Percentiles rank a stretch among this genome's conserved stretches.
phyloP scores from a whole-genome alignment of 2,113 vertebrate genomes.

The Protomyctophum bolini region DNA sequence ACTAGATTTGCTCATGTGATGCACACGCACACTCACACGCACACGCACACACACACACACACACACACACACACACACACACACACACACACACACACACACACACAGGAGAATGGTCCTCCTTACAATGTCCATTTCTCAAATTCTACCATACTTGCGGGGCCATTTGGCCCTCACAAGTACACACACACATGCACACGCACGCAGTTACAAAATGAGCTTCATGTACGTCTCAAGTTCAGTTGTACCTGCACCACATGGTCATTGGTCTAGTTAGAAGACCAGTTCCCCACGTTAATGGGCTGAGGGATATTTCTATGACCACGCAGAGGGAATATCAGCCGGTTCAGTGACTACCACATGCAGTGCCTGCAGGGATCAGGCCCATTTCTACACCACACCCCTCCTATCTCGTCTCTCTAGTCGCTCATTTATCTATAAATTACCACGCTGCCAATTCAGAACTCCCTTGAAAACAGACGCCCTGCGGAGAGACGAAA shows the following conservation, averaged over 20 bases:
- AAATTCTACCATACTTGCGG: background rate
- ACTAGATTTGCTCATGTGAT: constrained; percentile 9
- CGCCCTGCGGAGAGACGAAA: background rate
- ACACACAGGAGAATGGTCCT: background rate
- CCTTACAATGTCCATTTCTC: too few relatives aligned
- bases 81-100: background rate
- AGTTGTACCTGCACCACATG: constrained; percentile 31
- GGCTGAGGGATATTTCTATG: constrained; percentile 24
- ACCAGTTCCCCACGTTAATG: constrained; percentile 30
- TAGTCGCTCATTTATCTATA: constrained; percentile 58
- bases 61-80: constrained; percentile 3
- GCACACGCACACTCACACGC: constrained; percentile 12
- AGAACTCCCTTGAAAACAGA: constrained; percentile 56
- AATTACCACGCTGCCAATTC: constrained; percentile 64
- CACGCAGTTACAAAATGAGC: constrained; percentile 34
- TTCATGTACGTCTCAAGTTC: constrained; percentile 27
- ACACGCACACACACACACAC: background rate
- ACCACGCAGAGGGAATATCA: constrained; percentile 62
- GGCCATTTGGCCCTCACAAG: background rate
- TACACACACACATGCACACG: constrained; percentile 4
- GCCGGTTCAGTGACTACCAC: constrained; percentile 61
- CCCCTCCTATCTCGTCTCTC: constrained; percentile 47
- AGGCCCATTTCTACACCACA: constrained; percentile 54
- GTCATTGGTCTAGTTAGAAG: constrained; percentile 46
- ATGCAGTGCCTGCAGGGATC: constrained; percentile 58